phyloP scores from a whole-genome alignment of 2,888 invertebrate genomes.

The Pollenia amentaria region DNA sequence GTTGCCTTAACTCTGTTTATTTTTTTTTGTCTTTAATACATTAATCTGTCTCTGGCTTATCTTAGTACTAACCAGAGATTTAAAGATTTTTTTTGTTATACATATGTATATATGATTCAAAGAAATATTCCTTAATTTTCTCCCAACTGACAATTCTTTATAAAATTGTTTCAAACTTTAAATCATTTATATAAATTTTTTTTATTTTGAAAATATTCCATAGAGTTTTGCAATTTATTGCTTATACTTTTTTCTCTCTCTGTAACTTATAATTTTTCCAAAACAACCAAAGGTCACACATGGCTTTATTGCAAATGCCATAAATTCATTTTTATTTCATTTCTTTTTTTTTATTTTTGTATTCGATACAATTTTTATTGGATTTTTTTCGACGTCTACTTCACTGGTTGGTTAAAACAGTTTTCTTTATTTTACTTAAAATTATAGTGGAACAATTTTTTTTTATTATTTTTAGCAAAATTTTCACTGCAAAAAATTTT shows the following conservation, averaged over 20 bases:
- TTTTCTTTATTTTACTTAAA: constrained; percentile 31
- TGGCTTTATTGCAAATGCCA: constrained; percentile 65
- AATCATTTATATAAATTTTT: not conserved
- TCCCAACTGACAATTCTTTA: not conserved
- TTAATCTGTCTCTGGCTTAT: too few relatives aligned
- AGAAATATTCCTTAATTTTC: too few relatives aligned
- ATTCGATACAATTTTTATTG: constrained; percentile 60
- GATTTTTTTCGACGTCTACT: constrained; percentile 26
- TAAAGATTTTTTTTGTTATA: too few relatives aligned
- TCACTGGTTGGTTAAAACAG: constrained; percentile 26
- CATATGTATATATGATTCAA: too few relatives aligned
- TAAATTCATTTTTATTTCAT: constrained; percentile 64
- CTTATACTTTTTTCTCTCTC: constrained; percentile 23
- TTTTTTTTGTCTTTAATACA: too few relatives aligned
- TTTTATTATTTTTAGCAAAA: not conserved
- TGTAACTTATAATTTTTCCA: constrained; percentile 28
- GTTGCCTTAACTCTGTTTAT: too few relatives aligned
- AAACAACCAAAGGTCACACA: constrained; percentile 64
- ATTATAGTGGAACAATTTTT: constrained; percentile 20
- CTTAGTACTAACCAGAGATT: too few relatives aligned
- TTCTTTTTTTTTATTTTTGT: constrained; percentile 25
- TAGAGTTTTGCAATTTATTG: constrained; percentile 19
- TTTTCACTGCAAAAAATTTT: not conserved
- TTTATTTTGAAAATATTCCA: not conserved
- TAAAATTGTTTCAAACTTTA: not conserved